A percentile compares a stretch with the other conserved stretches of the same genome.
phyloP scores from a whole-genome alignment of 2,888 invertebrate genomes.

The Glyphotaelius pellucidus region DNA sequence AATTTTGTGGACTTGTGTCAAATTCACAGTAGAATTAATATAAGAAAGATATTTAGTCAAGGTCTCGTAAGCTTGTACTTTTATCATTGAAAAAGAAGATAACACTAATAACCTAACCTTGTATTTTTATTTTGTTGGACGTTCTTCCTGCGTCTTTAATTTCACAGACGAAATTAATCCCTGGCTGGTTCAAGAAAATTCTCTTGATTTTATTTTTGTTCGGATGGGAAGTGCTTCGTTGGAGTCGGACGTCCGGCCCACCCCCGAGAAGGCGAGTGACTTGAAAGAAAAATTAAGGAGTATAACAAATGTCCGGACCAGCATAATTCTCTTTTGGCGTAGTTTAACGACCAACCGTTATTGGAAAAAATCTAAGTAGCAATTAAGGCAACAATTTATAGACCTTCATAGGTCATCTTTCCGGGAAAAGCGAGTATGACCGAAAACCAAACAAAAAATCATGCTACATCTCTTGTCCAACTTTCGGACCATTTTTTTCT shows the following conservation, averaged over 20 bases:
- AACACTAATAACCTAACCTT: background rate
- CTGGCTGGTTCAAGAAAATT: conserved; percentile 1
- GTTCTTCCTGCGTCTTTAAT: conserved; percentile 24
- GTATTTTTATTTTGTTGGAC: background rate
- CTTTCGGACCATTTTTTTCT: background rate
- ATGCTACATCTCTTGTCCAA: background rate
- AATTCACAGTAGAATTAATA: background rate
- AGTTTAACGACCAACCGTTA: conserved; percentile 38
- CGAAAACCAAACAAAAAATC: background rate
- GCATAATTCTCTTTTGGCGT: conserved; percentile 34
- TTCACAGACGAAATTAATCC: conserved; percentile 28
- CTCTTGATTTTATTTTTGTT: conserved; percentile 32
- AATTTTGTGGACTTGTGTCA: background rate
- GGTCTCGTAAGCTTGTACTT: background rate
- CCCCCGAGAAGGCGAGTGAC: conserved; percentile 32
- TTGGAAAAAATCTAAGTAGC: conserved; percentile 15
- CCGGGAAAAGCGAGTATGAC: background rate
- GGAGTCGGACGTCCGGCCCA: conserved; percentile 39
- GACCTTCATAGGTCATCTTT: background rate
- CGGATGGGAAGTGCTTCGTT: conserved; percentile 32
- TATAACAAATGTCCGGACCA: conserved; percentile 45
- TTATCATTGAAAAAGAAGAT: background rate
- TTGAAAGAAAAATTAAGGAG: conserved; percentile 47
- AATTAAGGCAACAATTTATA: conserved; percentile 22
- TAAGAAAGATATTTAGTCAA: background rate